Evolutionary conservation across 2,113 vertebrate genomes (phyloP), one percentile per base, ranked within the genome.

Genomic region (Catharus fuscescens): DNA sequence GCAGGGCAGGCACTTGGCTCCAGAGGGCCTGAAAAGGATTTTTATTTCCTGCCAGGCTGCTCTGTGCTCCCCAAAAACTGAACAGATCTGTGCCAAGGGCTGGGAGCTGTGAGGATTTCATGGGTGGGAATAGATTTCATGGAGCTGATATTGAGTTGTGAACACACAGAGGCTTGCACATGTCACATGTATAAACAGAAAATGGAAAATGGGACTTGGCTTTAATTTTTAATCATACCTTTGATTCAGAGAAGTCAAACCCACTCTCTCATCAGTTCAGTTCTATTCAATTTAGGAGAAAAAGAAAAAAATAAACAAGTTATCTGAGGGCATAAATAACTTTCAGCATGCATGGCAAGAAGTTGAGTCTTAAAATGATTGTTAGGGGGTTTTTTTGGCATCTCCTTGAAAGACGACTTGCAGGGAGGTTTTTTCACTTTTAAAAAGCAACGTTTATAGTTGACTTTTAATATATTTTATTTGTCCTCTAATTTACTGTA

Each of bases 211-310:
- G 34, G 52, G 79, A 7, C 28, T 76, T 12, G 64, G 34, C 16
- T 87, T 92, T 91, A 74, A 87, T 92, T 94, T 95, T 93, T 95
- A 87, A 93, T 96, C 57, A 50, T 23, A 12, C 10, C 69, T 91
- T 87, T 95, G 89, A 81, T 87, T 89, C 45, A 54, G 69, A 76
- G 57, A 50, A 95, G 53, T 64, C 80, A 90, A 95, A 78, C n/a
- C 47, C 21, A 60, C 21, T 74, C 24, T 90, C n/a, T 26, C 15
- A 24, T 81, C n/a, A 45, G 36, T 64, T 83, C n/a, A 86, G 25
- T 50, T 88, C 65, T 85, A 6, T 65, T 92, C 31, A 18, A 6
- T 80, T 82, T 45, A 66, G 38, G 50, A 78, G 59, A 5, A 5
- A n/a, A 57, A 61, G 7, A 16, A 24, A 16, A 24, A 19, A 19